A percentile compares a stretch with the other conserved stretches of the same genome.
Conservation (phyloP, 2,113 vertebrate species). For the Saccopteryx bilineata region DNA sequence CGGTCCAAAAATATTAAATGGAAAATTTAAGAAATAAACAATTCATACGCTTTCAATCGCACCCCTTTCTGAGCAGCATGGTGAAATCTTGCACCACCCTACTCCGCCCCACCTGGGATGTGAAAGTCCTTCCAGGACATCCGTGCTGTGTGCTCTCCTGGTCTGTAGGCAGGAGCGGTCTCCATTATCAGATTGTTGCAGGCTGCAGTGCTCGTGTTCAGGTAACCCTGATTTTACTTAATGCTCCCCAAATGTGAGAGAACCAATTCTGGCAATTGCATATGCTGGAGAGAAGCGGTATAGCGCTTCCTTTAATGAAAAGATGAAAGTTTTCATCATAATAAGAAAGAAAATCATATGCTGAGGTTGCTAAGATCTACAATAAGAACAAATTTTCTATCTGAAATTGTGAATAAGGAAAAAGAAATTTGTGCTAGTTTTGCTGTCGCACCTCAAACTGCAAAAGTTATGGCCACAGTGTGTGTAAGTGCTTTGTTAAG, state of each 20-base stretch:
- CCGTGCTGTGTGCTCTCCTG: neutral
- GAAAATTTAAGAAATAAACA: slow-evolving; percentile 24
- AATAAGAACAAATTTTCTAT: neutral
- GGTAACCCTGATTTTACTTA: neutral
- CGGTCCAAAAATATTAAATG: neutral
- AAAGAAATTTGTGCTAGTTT: neutral
- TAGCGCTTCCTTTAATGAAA: neutral
- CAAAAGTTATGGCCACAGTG: neutral
- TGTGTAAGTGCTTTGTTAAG: neutral
- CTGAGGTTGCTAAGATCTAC: neutral
- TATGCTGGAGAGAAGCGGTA: neutral
- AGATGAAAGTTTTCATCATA: neutral
- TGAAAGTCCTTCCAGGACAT: neutral
- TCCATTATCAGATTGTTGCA: neutral
- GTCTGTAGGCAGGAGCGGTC: neutral
- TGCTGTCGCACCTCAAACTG: neutral
- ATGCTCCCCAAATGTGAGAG: neutral
- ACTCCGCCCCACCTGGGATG: neutral
- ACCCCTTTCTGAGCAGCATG: neutral
- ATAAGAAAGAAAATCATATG: neutral
- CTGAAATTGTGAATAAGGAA: neutral
- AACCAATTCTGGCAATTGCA: neutral
- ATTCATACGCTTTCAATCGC: neutral
- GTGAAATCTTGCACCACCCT: neutral
- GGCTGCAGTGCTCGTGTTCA: neutral